Conservation (phyloP, 2,888 invertebrate species). For the Epinotia demarniana region DNA sequence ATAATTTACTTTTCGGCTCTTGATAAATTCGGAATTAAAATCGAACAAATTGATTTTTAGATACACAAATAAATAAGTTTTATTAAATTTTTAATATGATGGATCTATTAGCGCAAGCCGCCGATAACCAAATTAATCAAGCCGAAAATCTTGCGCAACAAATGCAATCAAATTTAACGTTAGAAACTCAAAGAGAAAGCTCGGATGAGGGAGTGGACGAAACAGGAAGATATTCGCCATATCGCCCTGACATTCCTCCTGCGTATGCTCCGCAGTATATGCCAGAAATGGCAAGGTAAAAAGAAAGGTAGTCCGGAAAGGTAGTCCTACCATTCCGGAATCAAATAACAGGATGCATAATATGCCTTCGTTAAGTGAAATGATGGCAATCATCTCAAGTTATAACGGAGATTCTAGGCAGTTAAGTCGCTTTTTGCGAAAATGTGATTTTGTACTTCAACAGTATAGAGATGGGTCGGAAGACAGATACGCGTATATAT, state of each 20-base stretch:
- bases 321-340: background rate
- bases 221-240: background rate
- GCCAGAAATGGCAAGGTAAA: background rate
- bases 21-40: background rate
- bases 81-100: background rate
- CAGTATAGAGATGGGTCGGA: slow-evolving; percentile 1
- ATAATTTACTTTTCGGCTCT: background rate
- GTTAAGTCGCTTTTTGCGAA: background rate
- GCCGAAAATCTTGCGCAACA: background rate
- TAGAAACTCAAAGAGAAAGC: background rate
- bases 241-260: background rate
- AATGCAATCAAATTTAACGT: background rate
- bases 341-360: background rate
- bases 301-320: too few relatives aligned
- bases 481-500: background rate
- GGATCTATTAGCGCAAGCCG: slow-evolving; percentile 4
- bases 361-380: slow-evolving; percentile 1
- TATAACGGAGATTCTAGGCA: slow-evolving; percentile 9
- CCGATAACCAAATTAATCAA: background rate
- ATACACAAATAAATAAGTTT: background rate
- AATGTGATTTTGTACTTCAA: slow-evolving; percentile 6
- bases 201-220: background rate
- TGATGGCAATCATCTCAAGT: slow-evolving; percentile 15
- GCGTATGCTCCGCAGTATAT: background rate
- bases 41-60: slow-evolving; percentile 4